phyloP scores from a whole-genome alignment of 2,888 invertebrate genomes.

The Julus scandinavius region DNA sequence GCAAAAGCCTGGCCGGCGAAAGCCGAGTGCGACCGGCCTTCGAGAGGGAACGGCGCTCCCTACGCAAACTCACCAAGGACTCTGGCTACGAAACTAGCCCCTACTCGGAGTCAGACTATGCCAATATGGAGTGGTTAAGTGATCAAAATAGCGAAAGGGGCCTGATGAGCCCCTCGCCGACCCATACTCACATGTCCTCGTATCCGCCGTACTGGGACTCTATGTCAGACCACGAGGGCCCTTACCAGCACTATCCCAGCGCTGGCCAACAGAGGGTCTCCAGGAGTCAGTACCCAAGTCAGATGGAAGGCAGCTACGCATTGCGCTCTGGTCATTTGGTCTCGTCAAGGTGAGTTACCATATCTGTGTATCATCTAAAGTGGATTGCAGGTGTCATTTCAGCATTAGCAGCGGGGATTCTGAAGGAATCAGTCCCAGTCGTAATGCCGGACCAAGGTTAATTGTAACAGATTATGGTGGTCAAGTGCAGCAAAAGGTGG shows the following conservation, averaged over 20 bases:
- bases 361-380: background rate
- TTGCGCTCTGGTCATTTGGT: background rate
- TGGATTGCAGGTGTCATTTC: too few species aligned
- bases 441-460: too few species aligned
- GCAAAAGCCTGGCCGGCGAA: conserved; percentile 36
- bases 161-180: conserved; percentile 54
- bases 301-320: conserved; percentile 39
- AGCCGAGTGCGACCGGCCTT: conserved; percentile 47
- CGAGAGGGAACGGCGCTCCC: conserved; percentile 60
- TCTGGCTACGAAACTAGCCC: conserved; percentile 63
- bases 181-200: conserved; percentile 48
- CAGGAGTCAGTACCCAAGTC: conserved; percentile 40
- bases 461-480: too few species aligned
- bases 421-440: too few species aligned
- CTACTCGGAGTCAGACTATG: conserved; percentile 57
- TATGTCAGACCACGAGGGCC: conserved; percentile 44
- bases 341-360: background rate
- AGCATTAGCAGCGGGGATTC: too few species aligned
- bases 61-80: conserved; percentile 63
- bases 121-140: conserved; percentile 57
- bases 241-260: conserved; percentile 14
- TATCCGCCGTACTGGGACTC: conserved; percentile 45
- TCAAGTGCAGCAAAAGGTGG: too few species aligned
- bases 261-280: conserved; percentile 37
- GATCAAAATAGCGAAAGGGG: conserved; percentile 56